Base-by-base conservation (phyloP, 2,113 vertebrate species). In the Bostrychus sinensis region DNA sequence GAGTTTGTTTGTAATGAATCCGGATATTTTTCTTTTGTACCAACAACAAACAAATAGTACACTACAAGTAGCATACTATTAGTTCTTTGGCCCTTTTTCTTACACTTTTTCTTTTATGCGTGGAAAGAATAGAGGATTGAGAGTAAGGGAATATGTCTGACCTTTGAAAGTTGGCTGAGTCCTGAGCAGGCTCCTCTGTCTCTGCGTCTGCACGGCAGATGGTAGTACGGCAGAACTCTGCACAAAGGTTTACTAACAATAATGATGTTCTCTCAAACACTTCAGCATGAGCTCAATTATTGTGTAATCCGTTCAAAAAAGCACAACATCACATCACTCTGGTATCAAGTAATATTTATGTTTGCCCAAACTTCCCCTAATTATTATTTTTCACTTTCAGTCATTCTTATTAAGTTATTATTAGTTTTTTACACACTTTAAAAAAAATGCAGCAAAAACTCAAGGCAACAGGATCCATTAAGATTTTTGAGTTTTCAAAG, bases 161-260 rank as follows among this genome's bases (percentile, higher is more conserved):
- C 22, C 23, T 77, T 66, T 42, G 25, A 32, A 46, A 60, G 59
- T 71, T 64, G 41, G 17, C 51, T 30, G 26, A 17, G 12, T 39
- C n/a, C 37, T 46, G 26, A 26, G 23, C 42, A 32, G 17, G 32
- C 56, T 19, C 22, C n/a, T 3, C 16, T 42, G 17, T 30, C 42
- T 11, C 0, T 14, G 66, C 41, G 53, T 78, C 78, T 89, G 83
- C 48, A 13, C 20, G 39, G 66, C 86, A 89, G 77, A 89, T 88
- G 80, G 16, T 28, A 1, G 20, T 60, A 32, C 66, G 72, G 76
- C 62, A 63, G 56, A 38, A 16, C 20, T 66, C 66, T 41, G 59
- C 41, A 12, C 48, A 73, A 72, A 28, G 64, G 69, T 67, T 75
- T 54, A 87, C 67, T 86, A 83, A 83, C 69, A 85, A 61, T 60